Conservation (phyloP, 2,888 invertebrate species). For the Diploptera punctata region DNA sequence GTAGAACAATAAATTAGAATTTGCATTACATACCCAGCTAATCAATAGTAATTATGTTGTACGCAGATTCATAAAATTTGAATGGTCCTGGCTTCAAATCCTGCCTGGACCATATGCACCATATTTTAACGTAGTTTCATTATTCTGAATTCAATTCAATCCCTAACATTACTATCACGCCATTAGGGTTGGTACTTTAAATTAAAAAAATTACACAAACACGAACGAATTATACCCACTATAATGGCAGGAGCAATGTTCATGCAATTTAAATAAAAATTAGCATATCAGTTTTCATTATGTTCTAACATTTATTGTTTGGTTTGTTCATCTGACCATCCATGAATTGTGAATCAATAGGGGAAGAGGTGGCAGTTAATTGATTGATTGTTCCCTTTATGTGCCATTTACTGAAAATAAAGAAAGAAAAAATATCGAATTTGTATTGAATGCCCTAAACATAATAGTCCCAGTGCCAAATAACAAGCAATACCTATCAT, state of each 20-base stretch:
- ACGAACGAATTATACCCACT: background rate
- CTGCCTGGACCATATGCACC: no score
- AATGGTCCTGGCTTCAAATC: no score
- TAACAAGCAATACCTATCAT: constrained; percentile 1
- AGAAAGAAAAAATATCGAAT: constrained; percentile 7
- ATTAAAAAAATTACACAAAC: background rate
- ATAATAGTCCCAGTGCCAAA: constrained; percentile 9
- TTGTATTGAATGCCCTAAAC: constrained; percentile 1
- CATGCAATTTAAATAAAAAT: background rate
- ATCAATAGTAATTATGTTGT: no score
- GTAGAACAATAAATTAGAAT: no score
- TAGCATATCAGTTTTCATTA: background rate
- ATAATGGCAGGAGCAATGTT: background rate
- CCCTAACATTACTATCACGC: background rate
- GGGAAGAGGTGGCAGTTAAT: background rate
- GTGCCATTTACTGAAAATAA: background rate
- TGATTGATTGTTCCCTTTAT: constrained; percentile 9
- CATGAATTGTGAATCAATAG: background rate
- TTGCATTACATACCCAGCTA: no score
- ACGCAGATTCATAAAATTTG: no score
- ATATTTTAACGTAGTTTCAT: background rate
- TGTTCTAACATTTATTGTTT: constrained; percentile 9
- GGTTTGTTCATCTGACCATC: background rate
- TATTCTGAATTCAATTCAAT: background rate
- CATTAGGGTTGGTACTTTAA: background rate